Evolutionary conservation across 2,888 invertebrate genomes (phyloP).

Genomic region (Polyploca ridens): DNA sequence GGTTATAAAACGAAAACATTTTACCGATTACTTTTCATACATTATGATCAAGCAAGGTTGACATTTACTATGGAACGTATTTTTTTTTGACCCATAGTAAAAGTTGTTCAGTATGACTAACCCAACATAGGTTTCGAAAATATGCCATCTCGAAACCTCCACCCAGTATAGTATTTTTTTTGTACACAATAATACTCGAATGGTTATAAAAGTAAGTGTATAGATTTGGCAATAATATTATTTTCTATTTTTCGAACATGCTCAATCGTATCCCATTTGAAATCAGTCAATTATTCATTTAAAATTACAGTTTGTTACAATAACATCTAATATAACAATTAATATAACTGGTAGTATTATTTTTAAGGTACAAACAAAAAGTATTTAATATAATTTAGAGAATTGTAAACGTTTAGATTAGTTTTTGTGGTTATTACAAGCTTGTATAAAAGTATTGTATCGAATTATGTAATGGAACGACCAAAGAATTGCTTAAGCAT

Average conservation of each 20-base stretch:
- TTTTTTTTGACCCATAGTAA: too few species aligned
- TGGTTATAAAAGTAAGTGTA: too few species aligned
- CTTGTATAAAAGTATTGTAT: background rate
- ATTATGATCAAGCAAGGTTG: too few species aligned
- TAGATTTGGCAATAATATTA: background rate
- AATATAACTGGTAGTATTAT: background rate
- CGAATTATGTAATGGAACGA: background rate
- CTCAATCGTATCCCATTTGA: constrained; percentile 1
- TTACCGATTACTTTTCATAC: too few species aligned
- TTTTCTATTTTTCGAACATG: background rate
- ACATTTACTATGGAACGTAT: too few species aligned
- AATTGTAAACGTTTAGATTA: background rate
- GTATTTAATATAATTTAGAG: constrained; percentile 5
- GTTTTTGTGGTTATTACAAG: background rate
- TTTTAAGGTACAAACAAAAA: background rate
- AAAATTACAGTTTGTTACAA: background rate
- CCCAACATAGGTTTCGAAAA: too few species aligned
- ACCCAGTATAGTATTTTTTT: too few species aligned
- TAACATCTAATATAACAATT: background rate
- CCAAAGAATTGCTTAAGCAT: background rate
- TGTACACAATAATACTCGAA: too few species aligned
- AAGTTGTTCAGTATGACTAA: too few species aligned
- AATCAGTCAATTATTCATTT: constrained; percentile 4
- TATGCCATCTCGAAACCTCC: too few species aligned
- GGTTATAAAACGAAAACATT: too few species aligned